Evolutionary conservation across 1,140 invertebrate species (phyloP).

Genomic region (Halictus rubicundus): DNA sequence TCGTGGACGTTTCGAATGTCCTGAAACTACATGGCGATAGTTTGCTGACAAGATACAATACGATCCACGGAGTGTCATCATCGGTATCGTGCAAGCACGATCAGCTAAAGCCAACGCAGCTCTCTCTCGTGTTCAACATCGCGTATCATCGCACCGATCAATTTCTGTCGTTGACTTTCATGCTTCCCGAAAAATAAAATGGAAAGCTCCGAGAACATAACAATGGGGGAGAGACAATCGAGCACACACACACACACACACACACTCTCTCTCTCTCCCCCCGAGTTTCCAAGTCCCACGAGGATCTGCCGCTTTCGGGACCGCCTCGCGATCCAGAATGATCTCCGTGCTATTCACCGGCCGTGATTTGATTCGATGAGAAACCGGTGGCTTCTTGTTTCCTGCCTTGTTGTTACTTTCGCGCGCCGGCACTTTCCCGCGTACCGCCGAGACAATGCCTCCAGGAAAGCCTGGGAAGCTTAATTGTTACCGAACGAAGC

Average conservation of each 20-base stretch:
- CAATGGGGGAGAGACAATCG: constrained; percentile 1
- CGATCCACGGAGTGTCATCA: constrained; percentile 32
- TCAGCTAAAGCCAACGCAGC: constrained; percentile 38
- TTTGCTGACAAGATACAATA: constrained; percentile 53
- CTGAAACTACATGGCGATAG: constrained; percentile 13
- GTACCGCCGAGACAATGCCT: constrained; percentile 59
- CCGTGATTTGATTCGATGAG: constrained; percentile 38
- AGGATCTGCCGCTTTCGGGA: constrained; percentile 49
- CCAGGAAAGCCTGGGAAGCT: constrained; percentile 70
- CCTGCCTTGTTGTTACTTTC: constrained; percentile 66
- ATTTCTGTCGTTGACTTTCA: not conserved
- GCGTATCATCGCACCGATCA: not conserved
- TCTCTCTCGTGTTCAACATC: constrained; percentile 11
- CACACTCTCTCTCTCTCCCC: constrained; percentile 13
- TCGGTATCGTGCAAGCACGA: not conserved
- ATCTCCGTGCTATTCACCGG: constrained; percentile 17
- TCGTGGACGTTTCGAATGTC: not conserved
- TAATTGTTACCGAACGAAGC: constrained; percentile 67
- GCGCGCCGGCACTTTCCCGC: constrained; percentile 70
- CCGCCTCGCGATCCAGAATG: constrained; percentile 34
- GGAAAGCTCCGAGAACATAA: not conserved
- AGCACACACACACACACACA: too few relatives aligned
- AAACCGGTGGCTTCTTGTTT: constrained; percentile 49
- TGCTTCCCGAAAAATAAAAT: not conserved
- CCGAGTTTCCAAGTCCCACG: constrained; percentile 25